Base-by-base conservation (phyloP, 2,113 vertebrate species). In the Alligator mississippiensis region DNA sequence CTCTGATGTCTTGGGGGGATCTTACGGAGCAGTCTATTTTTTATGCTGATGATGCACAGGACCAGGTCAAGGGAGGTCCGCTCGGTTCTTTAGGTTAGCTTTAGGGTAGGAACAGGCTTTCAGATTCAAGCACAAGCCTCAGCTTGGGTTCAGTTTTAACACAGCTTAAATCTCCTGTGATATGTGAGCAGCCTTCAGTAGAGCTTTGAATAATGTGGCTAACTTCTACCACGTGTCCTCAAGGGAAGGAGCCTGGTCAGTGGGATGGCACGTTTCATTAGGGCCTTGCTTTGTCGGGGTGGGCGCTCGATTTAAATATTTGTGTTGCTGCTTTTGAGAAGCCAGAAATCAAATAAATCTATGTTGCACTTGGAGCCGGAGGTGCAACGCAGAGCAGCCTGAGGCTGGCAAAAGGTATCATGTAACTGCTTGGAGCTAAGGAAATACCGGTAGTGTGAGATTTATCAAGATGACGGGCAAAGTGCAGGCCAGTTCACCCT, bases 401-500 rank as follows among this genome's bases (percentile, higher is more conserved):
- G 0, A 7, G 38, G 72, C 84, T 93, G 76, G 88, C 82, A 63
- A 72, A 70, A 70, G 59, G 62, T n/a, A 88, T 2, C 84, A 62
- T 3, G 60, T 18, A 59, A 13, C 75, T 61, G 77, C 68, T 80
- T 94, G 90, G 55, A 63, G 13, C 3, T 60, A 77, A 62, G 76
- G 91, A 64, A 1, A 0, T 81, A 84, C 74, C 14, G 30, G 64
- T 17, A 38, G 54, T 0, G 0, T 0, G 38, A 81, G 74, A 91
- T 60, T 61, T 74, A 81, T 28, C 55, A 34, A 79, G 55, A 61
- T 30, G 21, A 7, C 12, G 34, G 21, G 70, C 22, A 74, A 66
- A 47, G 21, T 21, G 5, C 11, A 7, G 70, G 22, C 30, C 70
- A 21, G n/a, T 68, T 68, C n/a, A 68, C 11, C 78, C 91, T 30